Evolutionary conservation across 2,113 vertebrate genomes (phyloP), one percentile per base, ranked within the genome.

Genomic region (Pelvicachromis taeniatus): DNA sequence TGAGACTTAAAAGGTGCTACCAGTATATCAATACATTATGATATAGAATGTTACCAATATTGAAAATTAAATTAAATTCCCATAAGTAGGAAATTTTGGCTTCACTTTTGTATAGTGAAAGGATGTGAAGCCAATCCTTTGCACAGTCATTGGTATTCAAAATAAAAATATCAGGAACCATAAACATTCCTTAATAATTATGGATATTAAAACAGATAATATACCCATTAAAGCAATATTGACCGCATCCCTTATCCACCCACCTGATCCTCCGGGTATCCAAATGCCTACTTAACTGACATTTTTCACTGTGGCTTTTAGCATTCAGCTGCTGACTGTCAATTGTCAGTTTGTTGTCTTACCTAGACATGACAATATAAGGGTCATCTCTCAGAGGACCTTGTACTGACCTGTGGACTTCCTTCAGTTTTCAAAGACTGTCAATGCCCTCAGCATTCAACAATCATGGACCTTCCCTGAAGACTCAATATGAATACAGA

Each of bases 81-180:
- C 35, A 65, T 65, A 65, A 65, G 33, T 35, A 13, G n/a, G 7
- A 42, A 68, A 40, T 9, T 23, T 12, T 68, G 61, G 35, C 35
- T 68, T 65, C 0, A 1, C 19, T 42, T 68, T 68, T 40, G 19
- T 35, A 65, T 0, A 65, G 19, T 40, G 61, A 21, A 4, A 40
- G 0, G 35, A 65, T 40, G 8, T 21, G 61, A 38, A 40, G 13
- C 11, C 19, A 10, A 63, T 63, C 61, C 0, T 65, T 65, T 65
- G 19, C 21, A 65, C 11, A 40, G 61, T 68, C 12, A 68, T 23
- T 68, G n/a, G 12, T 68, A 63, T 38, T 63, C 35, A 63, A 63
- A 38, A 63, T 8, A 63, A 16, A 35, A 63, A 63, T 63, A 19
- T 21, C 38, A 16, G 33, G 31, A 63, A 63, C n/a, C 59, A 19